Conservation (phyloP, 2,888 invertebrate genomes). For the Drosophila limbata region DNA sequence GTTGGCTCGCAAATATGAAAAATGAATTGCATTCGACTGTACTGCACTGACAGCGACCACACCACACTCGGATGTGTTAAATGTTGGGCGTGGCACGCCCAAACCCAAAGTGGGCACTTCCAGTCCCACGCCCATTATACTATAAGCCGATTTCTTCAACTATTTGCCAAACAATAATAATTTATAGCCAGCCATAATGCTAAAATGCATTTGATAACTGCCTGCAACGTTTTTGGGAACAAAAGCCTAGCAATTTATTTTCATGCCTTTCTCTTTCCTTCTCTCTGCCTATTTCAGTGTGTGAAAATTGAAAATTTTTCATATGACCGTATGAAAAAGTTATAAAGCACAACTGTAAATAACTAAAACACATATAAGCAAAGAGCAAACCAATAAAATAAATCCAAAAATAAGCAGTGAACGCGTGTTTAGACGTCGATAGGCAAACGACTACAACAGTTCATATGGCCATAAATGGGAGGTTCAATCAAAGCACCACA, state of each 20-base stretch:
- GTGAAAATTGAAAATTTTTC: conserved; percentile 69
- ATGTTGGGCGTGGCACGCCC: conserved; percentile 41
- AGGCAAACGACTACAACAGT: conserved; percentile 24
- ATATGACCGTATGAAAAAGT: conserved; percentile 56
- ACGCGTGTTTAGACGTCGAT: conserved; percentile 68
- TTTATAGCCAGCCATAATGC: conserved; percentile 72
- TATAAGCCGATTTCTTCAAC: conserved; percentile 71
- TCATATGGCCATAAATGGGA: conserved; percentile 8
- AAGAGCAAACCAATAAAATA: conserved; percentile 42
- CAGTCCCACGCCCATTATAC: conserved; percentile 21
- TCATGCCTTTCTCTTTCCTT: conserved; percentile 4
- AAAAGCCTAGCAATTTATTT: conserved; percentile 63
- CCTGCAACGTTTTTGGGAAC: conserved; percentile 33
- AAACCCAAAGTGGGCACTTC: neutral
- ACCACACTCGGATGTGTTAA: conserved; percentile 40
- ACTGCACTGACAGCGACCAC: conserved; percentile 50
- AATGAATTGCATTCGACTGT: conserved; percentile 72
- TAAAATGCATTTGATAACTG: conserved; percentile 77
- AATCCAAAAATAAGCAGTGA: conserved; percentile 41
- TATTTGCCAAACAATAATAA: conserved; percentile 70
- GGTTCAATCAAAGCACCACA: conserved; percentile 9
- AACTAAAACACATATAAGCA: conserved; percentile 61
- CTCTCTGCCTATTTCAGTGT: conserved; percentile 31
- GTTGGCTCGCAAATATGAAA: conserved; percentile 69
- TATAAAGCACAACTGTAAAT: conserved; percentile 71